phyloP scores from a whole-genome alignment of 2,113 vertebrate species.

The Archilochus colubris region DNA sequence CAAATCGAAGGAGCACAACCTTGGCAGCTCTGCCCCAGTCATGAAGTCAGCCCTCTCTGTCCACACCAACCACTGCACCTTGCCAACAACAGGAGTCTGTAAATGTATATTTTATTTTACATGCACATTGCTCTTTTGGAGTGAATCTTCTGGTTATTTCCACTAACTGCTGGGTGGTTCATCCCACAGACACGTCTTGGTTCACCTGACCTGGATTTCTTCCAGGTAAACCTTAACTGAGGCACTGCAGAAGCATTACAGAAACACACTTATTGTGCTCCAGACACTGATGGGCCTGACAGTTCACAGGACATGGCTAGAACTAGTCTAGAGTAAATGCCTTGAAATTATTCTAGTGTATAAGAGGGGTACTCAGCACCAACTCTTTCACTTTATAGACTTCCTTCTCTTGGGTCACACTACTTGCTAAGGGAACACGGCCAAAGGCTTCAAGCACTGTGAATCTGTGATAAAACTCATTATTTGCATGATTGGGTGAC shows the following conservation, averaged over 20 bases:
- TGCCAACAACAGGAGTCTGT: not conserved
- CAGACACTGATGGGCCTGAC: not conserved
- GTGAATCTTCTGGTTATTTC: not conserved
- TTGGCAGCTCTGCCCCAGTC: not conserved
- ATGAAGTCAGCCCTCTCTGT: not conserved
- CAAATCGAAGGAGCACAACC: not conserved
- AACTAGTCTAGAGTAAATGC: not conserved
- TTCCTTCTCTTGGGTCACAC: not conserved
- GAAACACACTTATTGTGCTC: not conserved
- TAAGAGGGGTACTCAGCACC: not conserved
- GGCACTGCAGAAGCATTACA: not conserved
- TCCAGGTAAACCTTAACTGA: not conserved
- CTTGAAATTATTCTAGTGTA: not conserved
- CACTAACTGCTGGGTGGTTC: not conserved
- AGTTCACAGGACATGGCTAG: not conserved
- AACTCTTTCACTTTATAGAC: not conserved
- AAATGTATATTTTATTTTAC: not conserved
- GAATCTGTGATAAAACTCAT: not conserved
- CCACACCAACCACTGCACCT: not conserved
- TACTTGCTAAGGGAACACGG: not conserved
- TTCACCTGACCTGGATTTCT: not conserved
- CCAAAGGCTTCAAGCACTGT: not conserved
- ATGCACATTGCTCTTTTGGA: not conserved
- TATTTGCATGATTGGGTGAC: not conserved
- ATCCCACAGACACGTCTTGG: not conserved